A percentile compares a stretch with the other conserved stretches of the same genome.
phyloP scores from a whole-genome alignment of 2,113 vertebrate genomes.

The Myiopsitta monachus region DNA sequence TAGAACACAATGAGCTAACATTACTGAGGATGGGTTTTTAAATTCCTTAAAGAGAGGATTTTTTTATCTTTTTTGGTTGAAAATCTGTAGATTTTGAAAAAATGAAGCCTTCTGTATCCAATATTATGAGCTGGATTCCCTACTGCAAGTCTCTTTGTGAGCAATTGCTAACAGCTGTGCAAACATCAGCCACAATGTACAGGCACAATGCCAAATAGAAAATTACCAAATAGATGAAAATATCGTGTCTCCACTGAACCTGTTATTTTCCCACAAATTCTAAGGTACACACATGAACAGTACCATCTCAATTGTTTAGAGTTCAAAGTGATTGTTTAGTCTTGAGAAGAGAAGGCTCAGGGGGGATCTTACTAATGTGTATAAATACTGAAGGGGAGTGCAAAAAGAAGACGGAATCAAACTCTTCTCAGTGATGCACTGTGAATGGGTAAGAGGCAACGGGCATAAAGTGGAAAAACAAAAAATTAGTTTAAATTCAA shows the following conservation, averaged over 20 bases:
- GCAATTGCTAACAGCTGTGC: neutral
- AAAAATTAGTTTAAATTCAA: neutral
- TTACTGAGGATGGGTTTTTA: neutral
- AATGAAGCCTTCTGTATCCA: neutral
- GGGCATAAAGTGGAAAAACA: neutral
- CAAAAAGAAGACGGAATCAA: neutral
- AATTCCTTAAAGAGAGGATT: neutral
- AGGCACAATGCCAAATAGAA: neutral
- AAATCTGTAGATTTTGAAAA: neutral
- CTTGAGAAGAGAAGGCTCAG: neutral
- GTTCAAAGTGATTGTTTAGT: neutral
- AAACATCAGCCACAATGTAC: neutral
- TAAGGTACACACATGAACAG: neutral
- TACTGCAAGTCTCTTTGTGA: neutral
- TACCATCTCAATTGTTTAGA: neutral
- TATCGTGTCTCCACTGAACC: neutral
- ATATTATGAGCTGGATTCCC: neutral
- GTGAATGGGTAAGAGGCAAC: neutral
- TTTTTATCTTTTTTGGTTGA: neutral
- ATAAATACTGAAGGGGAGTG: neutral
- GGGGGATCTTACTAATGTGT: accelerated
- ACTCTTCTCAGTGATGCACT: neutral
- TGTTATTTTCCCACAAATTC: neutral
- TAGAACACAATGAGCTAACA: neutral
- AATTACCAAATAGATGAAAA: neutral